Evolutionary conservation across 2,797 vertebrate genomes (phyloP).

Genomic region (Malacoraja senta): DNA sequence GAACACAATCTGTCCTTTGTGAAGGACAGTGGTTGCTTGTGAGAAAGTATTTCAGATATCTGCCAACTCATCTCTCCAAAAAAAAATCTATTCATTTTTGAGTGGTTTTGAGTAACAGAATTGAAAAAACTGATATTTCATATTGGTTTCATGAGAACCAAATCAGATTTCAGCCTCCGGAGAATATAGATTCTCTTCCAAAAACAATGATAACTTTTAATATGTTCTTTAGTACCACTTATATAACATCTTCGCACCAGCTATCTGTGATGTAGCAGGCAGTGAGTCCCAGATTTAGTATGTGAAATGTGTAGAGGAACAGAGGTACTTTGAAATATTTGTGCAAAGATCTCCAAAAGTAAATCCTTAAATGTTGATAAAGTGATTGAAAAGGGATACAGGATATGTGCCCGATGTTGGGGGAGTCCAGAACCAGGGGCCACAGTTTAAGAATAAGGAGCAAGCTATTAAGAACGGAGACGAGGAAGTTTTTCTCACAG

Average conservation of each 20-base stretch:
- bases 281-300: background rate
- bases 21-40: background rate
- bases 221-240: background rate
- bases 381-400: too few relatives aligned
- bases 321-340: too few relatives aligned
- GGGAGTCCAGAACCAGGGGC: too few relatives aligned
- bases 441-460: too few relatives aligned
- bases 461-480: too few relatives aligned
- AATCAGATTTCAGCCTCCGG: constrained; percentile 2
- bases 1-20: constrained; percentile 20
- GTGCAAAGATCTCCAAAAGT: too few relatives aligned
- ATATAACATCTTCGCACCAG: background rate
- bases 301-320: too few relatives aligned
- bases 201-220: background rate
- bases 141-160: background rate
- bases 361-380: too few relatives aligned
- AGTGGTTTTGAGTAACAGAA: background rate
- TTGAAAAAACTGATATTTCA: constrained; percentile 6
- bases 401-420: too few relatives aligned
- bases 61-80: constrained; percentile 33
- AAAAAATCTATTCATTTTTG: constrained; percentile 30
- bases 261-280: background rate
- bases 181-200: too few relatives aligned
- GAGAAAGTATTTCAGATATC: constrained; percentile 11
- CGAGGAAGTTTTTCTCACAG: too few relatives aligned